These are phyloP conservation scores for Stictocephala bisonia DNA, from an alignment of 2,888 invertebrate genomes.

Conservation along the genomic window DNA sequence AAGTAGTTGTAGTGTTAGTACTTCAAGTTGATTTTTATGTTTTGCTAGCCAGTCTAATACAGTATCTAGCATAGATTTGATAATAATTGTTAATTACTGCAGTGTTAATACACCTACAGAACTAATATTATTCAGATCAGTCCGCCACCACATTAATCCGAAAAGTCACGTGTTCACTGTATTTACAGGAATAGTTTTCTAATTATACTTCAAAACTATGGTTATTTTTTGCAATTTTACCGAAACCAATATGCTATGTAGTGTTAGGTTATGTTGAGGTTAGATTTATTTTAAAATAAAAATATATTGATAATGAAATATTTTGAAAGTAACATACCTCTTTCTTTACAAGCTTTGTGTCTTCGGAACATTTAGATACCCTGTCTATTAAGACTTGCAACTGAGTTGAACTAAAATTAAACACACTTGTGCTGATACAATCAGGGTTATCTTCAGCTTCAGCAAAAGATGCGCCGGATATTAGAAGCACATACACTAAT, in stretches of 20 bases:
- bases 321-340: not conserved
- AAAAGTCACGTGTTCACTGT: no score
- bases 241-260: not conserved
- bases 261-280: constrained; percentile 13
- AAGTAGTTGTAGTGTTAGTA: no score
- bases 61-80: no score
- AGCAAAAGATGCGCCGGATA: not conserved
- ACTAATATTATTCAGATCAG: no score
- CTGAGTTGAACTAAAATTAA: constrained; percentile 27
- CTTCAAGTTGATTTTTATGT: no score
- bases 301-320: not conserved
- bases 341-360: constrained; percentile 8
- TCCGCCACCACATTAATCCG: no score
- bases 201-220: not conserved
- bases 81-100: no score
- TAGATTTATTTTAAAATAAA: not conserved
- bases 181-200: no score
- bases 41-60: no score
- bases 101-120: no score
- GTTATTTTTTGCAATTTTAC: no score
- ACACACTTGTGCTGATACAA: constrained; percentile 7
- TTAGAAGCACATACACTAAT: not conserved
- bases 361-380: constrained; percentile 22
- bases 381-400: constrained; percentile 7
- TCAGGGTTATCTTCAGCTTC: constrained; percentile 18